Conservation (phyloP, 2,113 vertebrate genomes). For the Petrocephalus zakoni region DNA sequence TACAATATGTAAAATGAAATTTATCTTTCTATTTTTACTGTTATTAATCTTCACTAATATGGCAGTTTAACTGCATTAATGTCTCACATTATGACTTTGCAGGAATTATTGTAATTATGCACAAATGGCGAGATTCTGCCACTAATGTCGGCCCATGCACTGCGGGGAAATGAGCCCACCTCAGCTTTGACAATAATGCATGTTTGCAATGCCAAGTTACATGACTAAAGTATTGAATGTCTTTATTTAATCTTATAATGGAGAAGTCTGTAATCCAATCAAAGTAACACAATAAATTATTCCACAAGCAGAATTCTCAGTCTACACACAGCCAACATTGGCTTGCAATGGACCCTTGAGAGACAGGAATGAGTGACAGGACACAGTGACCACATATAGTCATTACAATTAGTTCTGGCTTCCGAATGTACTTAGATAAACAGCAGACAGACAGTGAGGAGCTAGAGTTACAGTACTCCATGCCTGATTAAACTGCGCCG, state of each 20-base stretch:
- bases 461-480: background rate
- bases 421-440: background rate
- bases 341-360: background rate
- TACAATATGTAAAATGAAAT: too few relatives aligned
- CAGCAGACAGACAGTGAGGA: background rate
- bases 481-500: background rate
- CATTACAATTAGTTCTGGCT: background rate
- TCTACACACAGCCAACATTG: background rate
- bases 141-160: too few relatives aligned
- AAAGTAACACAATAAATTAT: background rate
- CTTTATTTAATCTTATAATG: background rate
- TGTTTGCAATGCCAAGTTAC: background rate
- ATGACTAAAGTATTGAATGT: background rate
- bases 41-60: too few relatives aligned
- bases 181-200: background rate
- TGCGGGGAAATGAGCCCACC: too few relatives aligned
- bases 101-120: too few relatives aligned
- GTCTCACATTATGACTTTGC: too few relatives aligned
- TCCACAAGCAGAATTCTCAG: background rate
- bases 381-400: background rate
- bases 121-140: too few relatives aligned
- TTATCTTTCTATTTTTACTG: too few relatives aligned
- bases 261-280: background rate
- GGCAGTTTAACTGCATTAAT: too few relatives aligned
- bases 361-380: background rate